Evolutionary conservation across 1,140 invertebrate genomes (phyloP).

Genomic region (Tetramorium parvispinum): DNA sequence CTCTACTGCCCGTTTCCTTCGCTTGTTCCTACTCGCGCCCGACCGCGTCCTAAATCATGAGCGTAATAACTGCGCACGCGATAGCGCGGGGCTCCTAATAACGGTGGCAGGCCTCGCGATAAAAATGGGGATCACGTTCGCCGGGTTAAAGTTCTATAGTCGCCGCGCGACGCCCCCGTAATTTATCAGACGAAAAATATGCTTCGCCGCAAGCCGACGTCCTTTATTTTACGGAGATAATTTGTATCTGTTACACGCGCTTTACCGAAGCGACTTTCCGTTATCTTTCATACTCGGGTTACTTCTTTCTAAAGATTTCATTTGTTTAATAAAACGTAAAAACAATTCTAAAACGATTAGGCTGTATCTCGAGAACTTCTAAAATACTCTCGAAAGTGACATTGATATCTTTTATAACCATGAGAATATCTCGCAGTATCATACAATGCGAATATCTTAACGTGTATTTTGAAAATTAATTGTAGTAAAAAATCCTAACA

Average conservation of each 20-base stretch:
- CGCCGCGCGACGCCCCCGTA: constrained; percentile 32
- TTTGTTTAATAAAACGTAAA: background rate
- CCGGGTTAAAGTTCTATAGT: constrained; percentile 56
- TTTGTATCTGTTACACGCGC: constrained; percentile 49
- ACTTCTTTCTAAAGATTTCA: background rate
- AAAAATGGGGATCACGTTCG: constrained; percentile 54
- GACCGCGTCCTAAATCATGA: constrained; percentile 46
- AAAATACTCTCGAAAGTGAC: background rate
- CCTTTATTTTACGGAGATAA: constrained; percentile 43
- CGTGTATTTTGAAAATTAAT: background rate
- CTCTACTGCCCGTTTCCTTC: background rate
- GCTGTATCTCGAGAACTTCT: background rate
- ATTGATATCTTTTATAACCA: background rate
- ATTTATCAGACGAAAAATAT: constrained; percentile 57
- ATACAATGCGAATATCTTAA: no score
- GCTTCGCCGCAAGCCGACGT: constrained; percentile 45
- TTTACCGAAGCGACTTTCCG: constrained; percentile 14
- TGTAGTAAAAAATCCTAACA: background rate
- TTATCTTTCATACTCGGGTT: constrained; percentile 1
- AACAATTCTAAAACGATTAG: background rate
- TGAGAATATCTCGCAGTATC: no score
- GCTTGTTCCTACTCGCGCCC: background rate
- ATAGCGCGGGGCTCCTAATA: constrained; percentile 47
- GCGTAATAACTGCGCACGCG: constrained; percentile 49
- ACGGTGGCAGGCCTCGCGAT: constrained; percentile 34